A percentile compares a stretch with the other conserved stretches of the same genome.
Evolutionary conservation across 2,888 invertebrate species (phyloP).

Genomic region (Netelia inedita): DNA sequence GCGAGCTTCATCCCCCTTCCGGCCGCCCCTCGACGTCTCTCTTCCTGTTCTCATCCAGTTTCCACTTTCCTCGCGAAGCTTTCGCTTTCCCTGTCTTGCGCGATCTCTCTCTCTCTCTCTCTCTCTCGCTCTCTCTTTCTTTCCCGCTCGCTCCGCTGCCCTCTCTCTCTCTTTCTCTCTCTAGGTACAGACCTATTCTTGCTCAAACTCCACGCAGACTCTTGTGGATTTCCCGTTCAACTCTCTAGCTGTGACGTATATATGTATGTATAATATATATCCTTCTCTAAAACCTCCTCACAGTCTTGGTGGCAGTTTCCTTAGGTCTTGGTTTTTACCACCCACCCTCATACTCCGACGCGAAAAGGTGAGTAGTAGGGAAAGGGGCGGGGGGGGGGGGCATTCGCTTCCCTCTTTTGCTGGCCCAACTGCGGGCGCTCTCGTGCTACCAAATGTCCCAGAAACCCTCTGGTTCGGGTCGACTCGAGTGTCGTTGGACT

Average conservation of each 20-base stretch:
- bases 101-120: conserved; percentile 4
- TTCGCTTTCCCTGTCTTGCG: conserved; percentile 52
- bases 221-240: conserved; percentile 57
- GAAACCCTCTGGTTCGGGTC: conserved; percentile 75
- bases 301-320: conserved; percentile 59
- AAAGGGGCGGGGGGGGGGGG: conserved; percentile 26
- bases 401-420: conserved; percentile 65
- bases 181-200: conserved; percentile 26
- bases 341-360: conserved; percentile 17
- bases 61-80: conserved; percentile 64
- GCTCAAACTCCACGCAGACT: conserved; percentile 54
- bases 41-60: conserved; percentile 60
- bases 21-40: conserved; percentile 39
- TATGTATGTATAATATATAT: conserved; percentile 4
- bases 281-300: conserved; percentile 27
- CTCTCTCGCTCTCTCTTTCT: not conserved
- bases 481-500: conserved; percentile 77
- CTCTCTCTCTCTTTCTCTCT: conserved; percentile 6
- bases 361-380: conserved; percentile 15
- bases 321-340: conserved; percentile 55
- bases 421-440: conserved; percentile 68
- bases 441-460: conserved; percentile 77
- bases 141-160: not conserved
- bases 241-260: conserved; percentile 34
- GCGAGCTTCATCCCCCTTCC: conserved; percentile 52